These are phyloP conservation scores for Galago senegalensis DNA, from an alignment of 2,797 vertebrate genomes.

Conservation along the genomic window DNA sequence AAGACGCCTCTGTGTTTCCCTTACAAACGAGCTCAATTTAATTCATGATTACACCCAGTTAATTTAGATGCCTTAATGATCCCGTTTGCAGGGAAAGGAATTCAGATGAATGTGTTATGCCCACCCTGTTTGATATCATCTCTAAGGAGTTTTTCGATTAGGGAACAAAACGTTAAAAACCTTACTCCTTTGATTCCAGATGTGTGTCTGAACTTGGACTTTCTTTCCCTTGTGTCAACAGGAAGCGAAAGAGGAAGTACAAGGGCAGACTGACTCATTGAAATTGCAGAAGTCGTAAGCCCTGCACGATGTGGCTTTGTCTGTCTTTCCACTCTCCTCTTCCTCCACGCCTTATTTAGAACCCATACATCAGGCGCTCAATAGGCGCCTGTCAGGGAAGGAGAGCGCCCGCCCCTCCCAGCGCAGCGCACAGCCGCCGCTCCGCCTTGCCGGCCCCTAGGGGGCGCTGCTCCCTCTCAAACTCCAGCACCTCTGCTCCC, in stretches of 20 bases:
- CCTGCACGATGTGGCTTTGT: background rate
- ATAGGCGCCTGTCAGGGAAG: background rate
- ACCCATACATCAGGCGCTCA: background rate
- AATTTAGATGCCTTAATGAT: conserved; percentile 76
- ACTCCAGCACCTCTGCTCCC: background rate
- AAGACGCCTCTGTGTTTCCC: conserved; percentile 73
- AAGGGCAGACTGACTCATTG: background rate
- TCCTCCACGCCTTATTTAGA: background rate
- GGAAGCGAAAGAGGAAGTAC: background rate
- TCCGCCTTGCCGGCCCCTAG: background rate
- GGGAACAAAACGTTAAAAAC: conserved; percentile 66
- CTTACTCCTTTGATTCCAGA: conserved; percentile 42
- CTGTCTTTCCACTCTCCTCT: background rate
- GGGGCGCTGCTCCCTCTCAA: background rate
- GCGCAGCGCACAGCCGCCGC: too few relatives aligned
- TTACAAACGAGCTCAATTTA: conserved; percentile 74
- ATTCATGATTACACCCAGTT: conserved; percentile 79
- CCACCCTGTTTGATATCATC: conserved; percentile 15
- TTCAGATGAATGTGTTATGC: conserved; percentile 55
- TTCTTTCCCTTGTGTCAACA: conserved; percentile 42
- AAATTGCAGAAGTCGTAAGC: background rate
- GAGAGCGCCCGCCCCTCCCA: rapidly evolving
- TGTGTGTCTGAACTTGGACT: background rate
- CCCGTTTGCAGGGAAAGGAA: conserved; percentile 46
- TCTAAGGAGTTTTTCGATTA: conserved; percentile 61